These are phyloP conservation scores for Trichogramma dendrolimi DNA, from an alignment of 2,888 invertebrate species.

Conservation along the genomic window DNA sequence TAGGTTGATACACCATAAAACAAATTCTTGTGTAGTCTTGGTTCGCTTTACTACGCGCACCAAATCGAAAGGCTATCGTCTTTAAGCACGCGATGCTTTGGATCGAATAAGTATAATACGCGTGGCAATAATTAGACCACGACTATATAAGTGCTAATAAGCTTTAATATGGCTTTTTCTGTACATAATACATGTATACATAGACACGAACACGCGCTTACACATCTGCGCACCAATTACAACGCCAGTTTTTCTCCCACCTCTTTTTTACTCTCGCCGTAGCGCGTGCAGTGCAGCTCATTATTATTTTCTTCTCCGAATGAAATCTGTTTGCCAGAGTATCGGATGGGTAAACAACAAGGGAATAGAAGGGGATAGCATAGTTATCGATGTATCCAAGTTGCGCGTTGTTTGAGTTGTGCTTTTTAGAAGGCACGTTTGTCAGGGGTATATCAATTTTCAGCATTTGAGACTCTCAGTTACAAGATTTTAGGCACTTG, in stretches of 20 bases:
- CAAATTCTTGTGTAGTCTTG: too few species aligned
- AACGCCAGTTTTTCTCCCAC: slow-evolving; percentile 3
- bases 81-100: slow-evolving; percentile 3
- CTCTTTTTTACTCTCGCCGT: slow-evolving; percentile 3
- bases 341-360: too few species aligned
- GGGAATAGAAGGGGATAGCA: too few species aligned
- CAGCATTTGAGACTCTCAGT: too few species aligned
- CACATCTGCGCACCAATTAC: too few species aligned
- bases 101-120: slow-evolving; percentile 3
- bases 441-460: too few species aligned
- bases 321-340: not conserved
- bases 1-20: too few species aligned
- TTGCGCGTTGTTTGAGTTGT: too few species aligned
- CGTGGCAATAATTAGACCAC: slow-evolving; percentile 48
- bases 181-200: not conserved
- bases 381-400: too few species aligned
- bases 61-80: slow-evolving; percentile 3
- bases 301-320: not conserved
- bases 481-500: too few species aligned
- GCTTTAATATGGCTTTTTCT: slow-evolving; percentile 42
- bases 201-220: too few species aligned
- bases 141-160: slow-evolving; percentile 45
- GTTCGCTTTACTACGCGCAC: not conserved
- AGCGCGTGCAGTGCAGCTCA: not conserved
- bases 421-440: too few species aligned